Evolutionary conservation across 2,113 vertebrate species (phyloP).

Genomic region (cattle (Bos taurus)): ARS-UCD2.0 NC_037342.1:32796501-32797000

Average conservation of each 20-base stretch:
- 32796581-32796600: not conserved
- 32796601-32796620: not conserved
- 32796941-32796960: not conserved
- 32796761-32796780: not conserved
- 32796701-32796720: not conserved
- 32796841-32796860: not conserved
- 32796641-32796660: not conserved
- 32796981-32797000: not conserved
- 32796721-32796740: not conserved
- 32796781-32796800: not conserved
- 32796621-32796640: not conserved
- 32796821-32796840: not conserved
- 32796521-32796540: not conserved
- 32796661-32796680: not conserved
- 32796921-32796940: not conserved
- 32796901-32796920: not conserved
- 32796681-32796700: not conserved
- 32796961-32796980: not conserved
- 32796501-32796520: not conserved
- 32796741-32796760: not conserved
- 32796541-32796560: not conserved
- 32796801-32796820: not conserved
- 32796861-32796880: not conserved
- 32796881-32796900: not conserved
- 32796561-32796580: not conserved